Base-by-base conservation (phyloP, 2,797 vertebrate species). In the Cynopterus sphinx region DNA sequence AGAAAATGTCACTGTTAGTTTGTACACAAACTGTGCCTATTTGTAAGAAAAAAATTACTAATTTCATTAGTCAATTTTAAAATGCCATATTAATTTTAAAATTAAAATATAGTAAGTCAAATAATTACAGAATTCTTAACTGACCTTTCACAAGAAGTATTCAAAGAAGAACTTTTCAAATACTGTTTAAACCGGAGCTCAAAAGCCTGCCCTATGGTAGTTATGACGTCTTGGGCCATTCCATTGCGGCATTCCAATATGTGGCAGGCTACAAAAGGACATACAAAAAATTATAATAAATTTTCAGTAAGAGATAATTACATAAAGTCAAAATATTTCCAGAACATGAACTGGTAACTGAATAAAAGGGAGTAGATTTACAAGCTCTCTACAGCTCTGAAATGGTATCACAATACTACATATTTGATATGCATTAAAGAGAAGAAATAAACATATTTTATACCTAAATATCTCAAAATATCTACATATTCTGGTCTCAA, bases 151-250 rank as follows among this genome's bases (percentile, higher is more conserved):
- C 96, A 98, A 96, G 98, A 88, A 3, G 98, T 96, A 93, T 98
- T 97, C 93, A 99, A 94, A 6, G 99, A 98, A 13, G 99, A 98
- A 89, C 99, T 99, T 98, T 98, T 99, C 98, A 99, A 98, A 96
- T 99, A 99, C 81, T 99, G 99, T 92, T 98, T 99, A 98, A 99
- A 99, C 9, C 99, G 98, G 41, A 99, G 98, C 97, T 99, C 99
- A 96, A 99, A 99, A 87, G 99, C 99, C 96, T 99, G 99, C 79
- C 99, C 99, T 55, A 99, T 99, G 97, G 99, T 99, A 95, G 98
- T 99, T 98, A 99, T 99, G 91, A 99, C 99, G 63, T 99, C 99
- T 87, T 98, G 98, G 0, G 99, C 99, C 77, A 98, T 98, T 94
- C 99, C 99, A 3, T 92, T 98, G 59, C 98, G 98, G 96, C 99